These are phyloP conservation scores for Lepus europaeus DNA, from an alignment of 2,113 vertebrate species.

Conservation along the genomic window DNA sequence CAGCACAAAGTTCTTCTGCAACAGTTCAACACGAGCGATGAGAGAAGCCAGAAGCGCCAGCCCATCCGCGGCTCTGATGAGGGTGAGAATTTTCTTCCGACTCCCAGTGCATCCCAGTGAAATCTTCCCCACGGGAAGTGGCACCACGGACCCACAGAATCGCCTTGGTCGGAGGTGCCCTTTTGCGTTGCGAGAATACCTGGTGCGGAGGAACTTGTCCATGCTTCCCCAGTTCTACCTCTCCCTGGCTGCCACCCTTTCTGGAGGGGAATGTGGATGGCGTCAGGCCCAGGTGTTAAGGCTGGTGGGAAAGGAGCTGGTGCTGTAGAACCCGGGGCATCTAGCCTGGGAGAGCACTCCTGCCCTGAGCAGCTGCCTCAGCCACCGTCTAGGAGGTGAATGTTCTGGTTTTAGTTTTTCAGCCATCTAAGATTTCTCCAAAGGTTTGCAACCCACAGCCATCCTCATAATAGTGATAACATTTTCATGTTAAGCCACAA, in stretches of 20 bases:
- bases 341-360: not conserved
- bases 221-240: not conserved
- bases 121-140: not conserved
- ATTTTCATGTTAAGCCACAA: slow-evolving; percentile 36
- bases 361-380: not conserved
- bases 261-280: not conserved
- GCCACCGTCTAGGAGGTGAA: not conserved
- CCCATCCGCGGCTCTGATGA: slow-evolving; percentile 95
- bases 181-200: not conserved
- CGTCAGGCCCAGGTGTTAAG: not conserved
- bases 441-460: not conserved
- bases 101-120: not conserved
- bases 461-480: not conserved
- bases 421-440: not conserved
- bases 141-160: not conserved
- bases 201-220: not conserved
- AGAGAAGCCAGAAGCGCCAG: slow-evolving; percentile 95
- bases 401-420: not conserved
- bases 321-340: not conserved
- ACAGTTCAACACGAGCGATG: slow-evolving; percentile 95
- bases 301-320: not conserved
- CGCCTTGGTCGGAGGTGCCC: not conserved
- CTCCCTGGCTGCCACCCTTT: not conserved
- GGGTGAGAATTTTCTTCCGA: slow-evolving; percentile 89
- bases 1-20: slow-evolving; percentile 97